Percentiles rank a stretch among this genome's conserved stretches.
These are phyloP conservation scores for Netelia melanura DNA, from an alignment of 2,888 invertebrate genomes.

Conservation along the genomic window DNA sequence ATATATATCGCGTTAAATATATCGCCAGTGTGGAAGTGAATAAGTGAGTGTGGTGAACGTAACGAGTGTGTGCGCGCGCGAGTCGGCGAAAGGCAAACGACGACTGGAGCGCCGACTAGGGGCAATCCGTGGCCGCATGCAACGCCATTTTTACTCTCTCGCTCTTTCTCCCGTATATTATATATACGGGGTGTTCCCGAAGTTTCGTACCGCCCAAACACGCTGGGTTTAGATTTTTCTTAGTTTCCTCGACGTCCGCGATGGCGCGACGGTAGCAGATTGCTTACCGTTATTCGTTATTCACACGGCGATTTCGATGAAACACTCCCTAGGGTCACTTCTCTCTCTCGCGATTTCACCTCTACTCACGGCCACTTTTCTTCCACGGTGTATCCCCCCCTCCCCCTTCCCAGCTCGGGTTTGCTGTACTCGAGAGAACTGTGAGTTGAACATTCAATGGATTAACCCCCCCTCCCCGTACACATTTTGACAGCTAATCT, in stretches of 20 bases:
- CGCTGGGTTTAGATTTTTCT: constrained; percentile 1
- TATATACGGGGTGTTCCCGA: constrained; percentile 26
- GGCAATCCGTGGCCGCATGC: constrained; percentile 56
- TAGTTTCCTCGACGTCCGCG: background rate
- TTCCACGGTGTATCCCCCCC: constrained; percentile 19
- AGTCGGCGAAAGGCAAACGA: constrained; percentile 73
- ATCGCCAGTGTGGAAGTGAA: constrained; percentile 7
- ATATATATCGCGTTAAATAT: constrained; percentile 55
- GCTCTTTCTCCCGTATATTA: constrained; percentile 1
- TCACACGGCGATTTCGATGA: constrained; percentile 63
- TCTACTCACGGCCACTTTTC: constrained; percentile 6
- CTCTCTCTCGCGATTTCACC: constrained; percentile 27
- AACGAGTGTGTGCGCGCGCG: constrained; percentile 62
- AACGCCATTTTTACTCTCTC: constrained; percentile 55
- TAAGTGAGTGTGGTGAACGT: constrained; percentile 47
- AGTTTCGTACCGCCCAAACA: constrained; percentile 19
- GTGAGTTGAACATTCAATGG: constrained; percentile 47
- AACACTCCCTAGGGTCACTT: constrained; percentile 49
- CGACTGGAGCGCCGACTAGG: constrained; percentile 75
- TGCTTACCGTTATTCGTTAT: constrained; percentile 56
- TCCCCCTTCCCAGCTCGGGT: background rate
- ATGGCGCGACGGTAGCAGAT: constrained; percentile 6
- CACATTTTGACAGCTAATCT: background rate
- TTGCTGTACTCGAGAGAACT: background rate
- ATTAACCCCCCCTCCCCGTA: background rate